phyloP scores from a whole-genome alignment of 1,140 invertebrate genomes.

The Ceratoteleas bidentatus region DNA sequence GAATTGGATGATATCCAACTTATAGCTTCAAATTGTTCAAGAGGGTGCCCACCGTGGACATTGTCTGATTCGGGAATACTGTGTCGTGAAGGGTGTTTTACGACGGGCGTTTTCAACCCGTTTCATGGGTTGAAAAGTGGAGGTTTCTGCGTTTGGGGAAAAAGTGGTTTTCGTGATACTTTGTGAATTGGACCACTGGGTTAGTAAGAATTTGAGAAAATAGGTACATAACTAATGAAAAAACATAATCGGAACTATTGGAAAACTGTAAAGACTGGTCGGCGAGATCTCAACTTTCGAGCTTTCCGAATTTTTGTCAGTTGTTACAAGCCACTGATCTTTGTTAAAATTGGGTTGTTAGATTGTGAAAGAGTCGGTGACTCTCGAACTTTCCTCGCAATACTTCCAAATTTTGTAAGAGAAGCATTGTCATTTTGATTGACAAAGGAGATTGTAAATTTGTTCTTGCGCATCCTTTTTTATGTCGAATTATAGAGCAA shows the following conservation, averaged over 20 bases:
- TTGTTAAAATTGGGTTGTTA: background rate
- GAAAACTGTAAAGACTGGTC: background rate
- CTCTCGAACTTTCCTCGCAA: slow-evolving; percentile 37
- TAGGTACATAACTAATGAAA: background rate
- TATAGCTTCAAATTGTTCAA: too few relatives aligned
- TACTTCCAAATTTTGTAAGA: slow-evolving; percentile 52
- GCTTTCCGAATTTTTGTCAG: background rate
- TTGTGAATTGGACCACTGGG: too few relatives aligned
- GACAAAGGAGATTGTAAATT: slow-evolving; percentile 53
- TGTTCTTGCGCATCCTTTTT: slow-evolving; percentile 53
- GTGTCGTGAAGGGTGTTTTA: too few relatives aligned
- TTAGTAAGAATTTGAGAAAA: too few relatives aligned
- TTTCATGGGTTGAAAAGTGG: too few relatives aligned
- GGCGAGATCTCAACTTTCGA: background rate
- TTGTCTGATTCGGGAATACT: too few relatives aligned
- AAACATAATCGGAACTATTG: background rate
- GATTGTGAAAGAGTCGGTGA: background rate
- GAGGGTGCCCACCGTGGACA: too few relatives aligned
- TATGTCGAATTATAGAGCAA: slow-evolving; percentile 24
- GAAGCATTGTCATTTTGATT: slow-evolving; percentile 39
- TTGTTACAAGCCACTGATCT: background rate
- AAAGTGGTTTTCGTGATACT: too few relatives aligned
- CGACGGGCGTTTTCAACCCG: too few relatives aligned
- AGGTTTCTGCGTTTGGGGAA: too few relatives aligned
- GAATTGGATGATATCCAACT: too few relatives aligned